Percentiles rank a stretch among this genome's conserved stretches.
phyloP scores from a whole-genome alignment of 1,140 invertebrate genomes.

The Trachymyrmex cornetzi region DNA sequence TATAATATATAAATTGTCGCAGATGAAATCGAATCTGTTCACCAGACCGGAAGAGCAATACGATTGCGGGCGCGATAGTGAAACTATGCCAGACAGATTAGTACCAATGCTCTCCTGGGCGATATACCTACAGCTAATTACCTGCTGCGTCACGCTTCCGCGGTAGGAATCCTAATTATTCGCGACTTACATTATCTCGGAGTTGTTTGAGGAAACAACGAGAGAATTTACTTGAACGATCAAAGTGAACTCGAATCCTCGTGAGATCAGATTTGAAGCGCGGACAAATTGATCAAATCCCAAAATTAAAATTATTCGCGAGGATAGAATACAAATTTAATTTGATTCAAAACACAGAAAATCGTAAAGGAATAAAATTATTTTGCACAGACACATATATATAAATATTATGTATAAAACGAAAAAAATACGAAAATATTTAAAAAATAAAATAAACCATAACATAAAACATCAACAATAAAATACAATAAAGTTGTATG shows the following conservation, averaged over 20 bases:
- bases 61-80: conserved; percentile 62
- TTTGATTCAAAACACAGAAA: background rate
- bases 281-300: background rate
- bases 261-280: background rate
- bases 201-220: background rate
- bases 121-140: conserved; percentile 55
- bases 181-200: background rate
- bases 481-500: background rate
- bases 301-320: background rate
- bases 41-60: conserved; percentile 70
- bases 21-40: conserved; percentile 43
- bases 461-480: background rate
- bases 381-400: background rate
- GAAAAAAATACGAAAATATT: background rate
- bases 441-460: background rate
- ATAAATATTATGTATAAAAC: background rate
- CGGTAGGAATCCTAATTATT: conserved; percentile 45
- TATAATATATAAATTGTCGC: conserved; percentile 1
- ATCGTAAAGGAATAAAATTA: background rate
- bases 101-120: conserved; percentile 40
- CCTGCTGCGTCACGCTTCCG: conserved; percentile 39
- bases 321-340: background rate
- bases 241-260: background rate
- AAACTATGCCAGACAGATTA: conserved; percentile 65
- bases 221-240: background rate